A percentile compares a stretch with the other conserved stretches of the same genome.
These are phyloP conservation scores for Bufo bufo DNA, from an alignment of 2,113 vertebrate genomes.

Conservation along the genomic window DNA sequence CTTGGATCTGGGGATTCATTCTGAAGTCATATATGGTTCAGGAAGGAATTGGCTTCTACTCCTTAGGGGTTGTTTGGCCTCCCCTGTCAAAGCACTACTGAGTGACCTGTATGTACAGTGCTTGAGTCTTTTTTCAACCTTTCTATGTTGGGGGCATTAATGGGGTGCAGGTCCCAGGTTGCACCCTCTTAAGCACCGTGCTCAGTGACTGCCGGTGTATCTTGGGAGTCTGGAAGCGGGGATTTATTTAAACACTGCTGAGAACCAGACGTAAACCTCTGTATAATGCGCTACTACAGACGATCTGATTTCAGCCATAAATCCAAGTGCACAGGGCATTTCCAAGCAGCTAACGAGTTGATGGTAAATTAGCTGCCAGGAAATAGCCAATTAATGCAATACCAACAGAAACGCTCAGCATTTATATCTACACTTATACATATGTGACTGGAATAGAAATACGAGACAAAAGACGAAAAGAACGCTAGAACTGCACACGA, in stretches of 20 bases:
- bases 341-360: conserved; percentile 55
- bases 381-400: conserved; percentile 52
- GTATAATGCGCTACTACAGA: conserved; percentile 44
- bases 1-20: no score
- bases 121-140: no score
- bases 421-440: conserved; percentile 45
- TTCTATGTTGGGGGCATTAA: not conserved
- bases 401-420: conserved; percentile 39
- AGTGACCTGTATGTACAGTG: no score
- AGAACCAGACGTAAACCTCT: conserved; percentile 37
- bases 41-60: no score
- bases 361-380: conserved; percentile 50
- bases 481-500: no score
- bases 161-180: not conserved
- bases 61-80: no score
- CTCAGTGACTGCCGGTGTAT: not conserved
- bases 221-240: not conserved
- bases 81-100: no score
- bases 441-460: conserved; percentile 33
- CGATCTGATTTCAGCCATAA: conserved; percentile 45
- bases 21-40: no score
- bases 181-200: not conserved
- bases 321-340: conserved; percentile 45
- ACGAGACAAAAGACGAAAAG: not conserved
- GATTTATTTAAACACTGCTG: conserved; percentile 53